These are phyloP conservation scores for Phocides pigmalion DNA, from an alignment of 1,140 invertebrate genomes.

Conservation along the genomic window DNA sequence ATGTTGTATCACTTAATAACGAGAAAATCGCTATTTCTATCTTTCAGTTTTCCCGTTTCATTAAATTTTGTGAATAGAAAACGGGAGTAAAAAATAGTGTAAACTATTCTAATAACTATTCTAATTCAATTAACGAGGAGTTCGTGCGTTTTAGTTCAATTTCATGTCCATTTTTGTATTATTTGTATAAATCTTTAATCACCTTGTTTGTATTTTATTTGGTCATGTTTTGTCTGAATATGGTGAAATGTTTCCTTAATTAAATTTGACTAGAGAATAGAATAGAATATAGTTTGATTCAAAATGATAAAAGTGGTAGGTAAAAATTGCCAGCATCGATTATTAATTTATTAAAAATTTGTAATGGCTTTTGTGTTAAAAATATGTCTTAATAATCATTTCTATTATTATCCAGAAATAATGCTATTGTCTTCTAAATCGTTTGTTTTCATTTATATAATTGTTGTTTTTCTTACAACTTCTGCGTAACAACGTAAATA, in stretches of 20 bases:
- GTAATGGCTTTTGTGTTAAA: no score
- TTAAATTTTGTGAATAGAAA: conserved; percentile 17
- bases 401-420: no score
- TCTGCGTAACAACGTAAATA: no score
- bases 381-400: no score
- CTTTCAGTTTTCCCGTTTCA: conserved; percentile 2
- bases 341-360: no score
- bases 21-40: conserved; percentile 9
- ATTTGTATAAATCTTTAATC: conserved; percentile 6
- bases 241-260: background rate
- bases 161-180: conserved; percentile 5
- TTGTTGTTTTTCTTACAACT: no score
- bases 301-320: no score
- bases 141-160: conserved; percentile 12
- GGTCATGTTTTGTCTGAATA: background rate
- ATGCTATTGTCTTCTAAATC: no score
- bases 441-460: no score
- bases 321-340: no score
- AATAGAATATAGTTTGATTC: background rate
- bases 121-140: conserved; percentile 31
- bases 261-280: background rate
- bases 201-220: background rate
- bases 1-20: conserved; percentile 6
- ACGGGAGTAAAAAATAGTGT: conserved; percentile 13
- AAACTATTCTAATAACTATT: conserved; percentile 15